Evolutionary conservation across 2,888 invertebrate species (phyloP).

Genomic region (Platycheirus albimanus): DNA sequence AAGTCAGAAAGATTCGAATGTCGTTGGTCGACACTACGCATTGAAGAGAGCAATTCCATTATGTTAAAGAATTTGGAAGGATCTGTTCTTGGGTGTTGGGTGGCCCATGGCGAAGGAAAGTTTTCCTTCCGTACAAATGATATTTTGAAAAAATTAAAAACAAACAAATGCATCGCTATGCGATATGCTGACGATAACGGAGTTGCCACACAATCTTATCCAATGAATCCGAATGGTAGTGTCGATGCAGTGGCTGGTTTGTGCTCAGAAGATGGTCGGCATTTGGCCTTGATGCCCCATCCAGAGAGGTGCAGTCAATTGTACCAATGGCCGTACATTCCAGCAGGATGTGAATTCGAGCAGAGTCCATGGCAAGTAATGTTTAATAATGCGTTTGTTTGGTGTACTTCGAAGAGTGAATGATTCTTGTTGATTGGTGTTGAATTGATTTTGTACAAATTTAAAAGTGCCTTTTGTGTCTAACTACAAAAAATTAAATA

Average conservation of each 20-base stretch:
- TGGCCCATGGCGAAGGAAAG: conserved; percentile 97
- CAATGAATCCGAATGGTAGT: conserved; percentile 97
- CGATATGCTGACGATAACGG: conserved; percentile 93
- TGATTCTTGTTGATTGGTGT: conserved; percentile 30
- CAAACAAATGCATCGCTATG: conserved; percentile 88
- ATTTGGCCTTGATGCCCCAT: conserved; percentile 99
- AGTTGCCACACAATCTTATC: conserved; percentile 90
- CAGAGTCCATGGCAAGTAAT: conserved; percentile 95
- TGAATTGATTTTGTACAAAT: conserved; percentile 14
- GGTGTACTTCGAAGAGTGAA: conserved; percentile 83
- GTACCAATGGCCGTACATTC: conserved; percentile 94
- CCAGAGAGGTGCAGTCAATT: conserved; percentile 95
- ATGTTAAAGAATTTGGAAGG: conserved; percentile 96
- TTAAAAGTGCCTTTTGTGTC: conserved; percentile 31
- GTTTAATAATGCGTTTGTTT: conserved; percentile 94
- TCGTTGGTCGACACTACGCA: conserved; percentile 90
- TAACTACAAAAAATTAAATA: conserved; percentile 2
- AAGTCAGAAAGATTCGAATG: conserved; percentile 93
- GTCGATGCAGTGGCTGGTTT: conserved; percentile 93
- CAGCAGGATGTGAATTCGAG: conserved; percentile 83
- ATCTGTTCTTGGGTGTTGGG: conserved; percentile 96
- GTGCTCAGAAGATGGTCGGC: conserved; percentile 94
- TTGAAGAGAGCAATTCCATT: conserved; percentile 87
- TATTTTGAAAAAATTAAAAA: conserved; percentile 83
- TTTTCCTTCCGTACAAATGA: conserved; percentile 85